Percentiles rank a stretch among this genome's conserved stretches.
Evolutionary conservation across 1,140 invertebrate species (phyloP).

Genomic region (Zaprionus camerounensis): DNA sequence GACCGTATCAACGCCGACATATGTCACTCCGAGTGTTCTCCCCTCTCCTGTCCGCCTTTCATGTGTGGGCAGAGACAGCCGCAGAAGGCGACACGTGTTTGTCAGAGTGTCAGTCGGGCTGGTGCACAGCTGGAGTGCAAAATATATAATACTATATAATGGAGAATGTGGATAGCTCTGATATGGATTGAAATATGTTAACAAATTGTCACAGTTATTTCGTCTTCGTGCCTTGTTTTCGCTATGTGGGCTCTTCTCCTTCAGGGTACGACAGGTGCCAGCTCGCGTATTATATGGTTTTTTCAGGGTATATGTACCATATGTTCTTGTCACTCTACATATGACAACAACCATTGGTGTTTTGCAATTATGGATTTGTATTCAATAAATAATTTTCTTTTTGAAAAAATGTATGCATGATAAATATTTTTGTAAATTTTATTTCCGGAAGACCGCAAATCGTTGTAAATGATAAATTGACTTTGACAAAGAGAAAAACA

Average conservation of each 20-base stretch:
- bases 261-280: background rate
- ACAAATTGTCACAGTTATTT: slow-evolving; percentile 27
- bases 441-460: background rate
- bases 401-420: background rate
- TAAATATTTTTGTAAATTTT: background rate
- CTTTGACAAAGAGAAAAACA: background rate
- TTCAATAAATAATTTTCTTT: background rate
- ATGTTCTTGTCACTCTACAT: background rate
- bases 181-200: slow-evolving; percentile 28
- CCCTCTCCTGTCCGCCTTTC: background rate
- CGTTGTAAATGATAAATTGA: slow-evolving; percentile 1
- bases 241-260: background rate
- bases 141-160: slow-evolving; percentile 27
- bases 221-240: slow-evolving; percentile 5
- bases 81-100: slow-evolving; percentile 39
- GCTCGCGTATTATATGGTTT: background rate
- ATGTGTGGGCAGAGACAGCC: slow-evolving; percentile 20
- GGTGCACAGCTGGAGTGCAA: slow-evolving; percentile 34
- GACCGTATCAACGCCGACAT: slow-evolving; percentile 35
- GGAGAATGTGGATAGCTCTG: slow-evolving; percentile 1
- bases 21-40: slow-evolving; percentile 30
- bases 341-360: background rate
- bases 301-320: background rate
- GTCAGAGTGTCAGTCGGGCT: slow-evolving; percentile 40
- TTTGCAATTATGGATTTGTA: background rate